Base-by-base conservation (phyloP, 2,888 invertebrate species). In the Pardosa pseudoannulata region DNA sequence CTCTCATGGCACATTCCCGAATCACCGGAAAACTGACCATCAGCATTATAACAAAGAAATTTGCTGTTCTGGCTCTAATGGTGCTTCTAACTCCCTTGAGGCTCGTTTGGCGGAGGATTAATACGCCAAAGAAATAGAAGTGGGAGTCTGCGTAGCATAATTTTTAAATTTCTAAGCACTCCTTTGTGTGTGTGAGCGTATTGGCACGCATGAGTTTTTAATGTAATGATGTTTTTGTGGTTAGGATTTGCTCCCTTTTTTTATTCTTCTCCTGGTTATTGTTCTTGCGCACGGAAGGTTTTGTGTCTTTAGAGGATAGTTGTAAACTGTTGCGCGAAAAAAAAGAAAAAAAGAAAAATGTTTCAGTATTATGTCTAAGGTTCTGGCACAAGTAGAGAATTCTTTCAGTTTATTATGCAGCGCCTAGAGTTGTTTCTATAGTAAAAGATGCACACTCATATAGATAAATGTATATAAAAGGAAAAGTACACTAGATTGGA, bases 141-240 rank as follows among this genome's bases (percentile, higher is more conserved):
- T 46, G 65, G 46, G 70, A 36, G 80, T 65, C 28, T 27, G 27
- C 6, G 68, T 27, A 67, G 83, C 78, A 85, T 85, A 85, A 85
- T 85, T 85, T 85, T 78, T 85, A 73, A 85, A 85, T 85, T 76
- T 76, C 68, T 50, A 46, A 46, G 46, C 32, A 56, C 56, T 56
- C 5, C 56, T 56, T 50, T 70, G n/a, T n/a, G n/a, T n/a, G n/a
- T n/a, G 23, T 41, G 50, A 19, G 39, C 28, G 56, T 70, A 41
- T 70, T 70, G 50, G 68, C 81, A 75, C 74, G 73, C 71, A 74
- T 64, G 16, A 16, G 28, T 36, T 70, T 70, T 70, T 70, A 70
- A 70, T 70, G 32, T n/a, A 70, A 41, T 70, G 70, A 31, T 6
- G 16, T 56, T 56, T 56, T 56, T 56, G 56, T 56, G 56, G 56